Conservation (phyloP, 2,113 vertebrate genomes). For the Ochotona princeps region DNA sequence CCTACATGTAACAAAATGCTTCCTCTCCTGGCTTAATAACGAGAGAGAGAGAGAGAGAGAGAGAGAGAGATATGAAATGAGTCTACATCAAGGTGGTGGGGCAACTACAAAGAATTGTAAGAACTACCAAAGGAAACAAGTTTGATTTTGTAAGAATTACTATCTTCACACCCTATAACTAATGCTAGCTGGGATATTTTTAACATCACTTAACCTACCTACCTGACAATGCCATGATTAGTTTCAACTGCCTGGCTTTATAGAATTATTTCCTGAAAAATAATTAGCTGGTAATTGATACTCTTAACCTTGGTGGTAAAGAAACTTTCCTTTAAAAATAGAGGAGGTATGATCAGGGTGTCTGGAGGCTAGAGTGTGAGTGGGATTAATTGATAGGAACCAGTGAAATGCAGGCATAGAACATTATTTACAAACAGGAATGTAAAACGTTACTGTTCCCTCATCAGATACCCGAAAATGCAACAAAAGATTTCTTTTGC, state of each 20-base stretch:
- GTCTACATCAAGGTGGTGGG: background rate
- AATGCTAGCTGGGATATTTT: conserved; percentile 56
- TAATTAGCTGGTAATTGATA: conserved; percentile 54
- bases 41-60: conserved; percentile 45
- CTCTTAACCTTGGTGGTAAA: conserved; percentile 46
- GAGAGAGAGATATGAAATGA: conserved; percentile 54
- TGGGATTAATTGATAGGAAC: background rate
- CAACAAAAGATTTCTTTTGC: conserved; percentile 22
- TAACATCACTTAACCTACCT: conserved; percentile 57
- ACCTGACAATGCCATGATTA: conserved; percentile 67
- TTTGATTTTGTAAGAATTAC: conserved; percentile 64
- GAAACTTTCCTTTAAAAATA: conserved; percentile 38
- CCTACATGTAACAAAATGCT: conserved; percentile 5
- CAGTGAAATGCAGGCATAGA: background rate
- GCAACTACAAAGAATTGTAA: conserved; percentile 17
- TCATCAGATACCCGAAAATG: conserved; percentile 23
- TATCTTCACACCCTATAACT: conserved; percentile 61
- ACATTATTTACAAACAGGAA: conserved; percentile 9
- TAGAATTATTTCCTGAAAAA: conserved; percentile 67
- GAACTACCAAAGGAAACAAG: background rate
- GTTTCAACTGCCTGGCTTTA: conserved; percentile 54
- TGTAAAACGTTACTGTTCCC: background rate
- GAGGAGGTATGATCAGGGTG: background rate
- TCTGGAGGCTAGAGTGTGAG: background rate
- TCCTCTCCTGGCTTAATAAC: conserved; percentile 61